phyloP scores from a whole-genome alignment of 53 echinoderm and acorn worm genomes.

The Glandiceps talaboti region DNA sequence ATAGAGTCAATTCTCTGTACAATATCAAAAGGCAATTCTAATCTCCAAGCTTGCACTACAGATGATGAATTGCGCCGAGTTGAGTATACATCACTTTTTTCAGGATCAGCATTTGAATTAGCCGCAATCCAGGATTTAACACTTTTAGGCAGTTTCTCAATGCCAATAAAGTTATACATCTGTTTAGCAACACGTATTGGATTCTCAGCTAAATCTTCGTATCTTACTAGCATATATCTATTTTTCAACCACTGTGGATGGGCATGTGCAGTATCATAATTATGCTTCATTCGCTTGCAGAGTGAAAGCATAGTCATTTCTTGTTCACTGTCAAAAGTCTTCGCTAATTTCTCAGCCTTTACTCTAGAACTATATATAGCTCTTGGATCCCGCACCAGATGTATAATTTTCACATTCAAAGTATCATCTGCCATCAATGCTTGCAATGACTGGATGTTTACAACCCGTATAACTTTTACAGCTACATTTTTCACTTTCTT shows the following conservation, averaged over 20 bases:
- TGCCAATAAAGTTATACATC: conserved; percentile 66
- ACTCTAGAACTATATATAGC: conserved; percentile 51
- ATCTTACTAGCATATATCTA: conserved; percentile 61
- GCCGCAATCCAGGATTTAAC: conserved; percentile 80
- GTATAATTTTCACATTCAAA: conserved; percentile 81
- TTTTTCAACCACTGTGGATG: conserved; percentile 44
- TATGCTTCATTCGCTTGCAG: conserved; percentile 56
- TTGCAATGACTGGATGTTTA: conserved; percentile 38
- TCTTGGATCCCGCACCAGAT: conserved; percentile 83
- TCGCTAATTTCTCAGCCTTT: conserved; percentile 14
- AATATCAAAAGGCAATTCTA: conserved; percentile 26
- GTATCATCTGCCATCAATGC: conserved; percentile 27
- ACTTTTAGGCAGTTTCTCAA: conserved; percentile 50
- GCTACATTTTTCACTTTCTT: conserved; percentile 40
- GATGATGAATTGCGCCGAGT: conserved; percentile 59
- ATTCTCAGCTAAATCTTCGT: conserved; percentile 75
- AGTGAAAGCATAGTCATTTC: conserved; percentile 10
- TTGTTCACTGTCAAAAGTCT: conserved; percentile 23
- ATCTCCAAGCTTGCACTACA: conserved; percentile 73
- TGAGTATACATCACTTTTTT: conserved; percentile 29
- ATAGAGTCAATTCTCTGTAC: conserved; percentile 49
- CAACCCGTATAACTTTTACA: conserved; percentile 64
- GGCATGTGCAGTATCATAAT: conserved; percentile 32
- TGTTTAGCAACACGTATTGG: conserved; percentile 40
- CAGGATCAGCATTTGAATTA: neutral